phyloP scores from a whole-genome alignment of 2,113 vertebrate genomes.

The Orycteropus afer region DNA sequence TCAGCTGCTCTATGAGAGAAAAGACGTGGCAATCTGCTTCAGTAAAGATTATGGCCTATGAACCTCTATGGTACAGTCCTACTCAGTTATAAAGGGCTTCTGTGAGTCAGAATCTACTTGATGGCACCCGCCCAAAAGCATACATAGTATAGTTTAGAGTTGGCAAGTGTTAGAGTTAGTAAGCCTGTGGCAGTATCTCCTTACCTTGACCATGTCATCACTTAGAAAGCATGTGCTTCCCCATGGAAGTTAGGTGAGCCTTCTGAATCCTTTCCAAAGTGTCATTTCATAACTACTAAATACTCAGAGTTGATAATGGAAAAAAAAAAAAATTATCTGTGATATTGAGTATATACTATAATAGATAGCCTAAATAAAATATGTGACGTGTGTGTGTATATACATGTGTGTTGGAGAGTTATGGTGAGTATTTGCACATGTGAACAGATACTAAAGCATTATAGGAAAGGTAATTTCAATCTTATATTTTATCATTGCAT shows the following conservation, averaged over 20 bases:
- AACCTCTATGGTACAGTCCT: too few species aligned
- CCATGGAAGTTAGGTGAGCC: not conserved
- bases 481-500: not conserved
- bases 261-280: not conserved
- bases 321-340: not conserved
- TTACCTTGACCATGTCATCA: not conserved
- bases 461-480: not conserved
- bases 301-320: not conserved
- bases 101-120: too few species aligned
- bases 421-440: accelerated
- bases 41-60: too few species aligned
- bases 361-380: not conserved
- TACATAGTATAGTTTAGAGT: not conserved
- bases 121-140: too few species aligned
- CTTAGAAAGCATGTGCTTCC: not conserved
- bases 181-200: not conserved
- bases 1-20: too few species aligned
- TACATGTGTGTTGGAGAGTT: too few species aligned
- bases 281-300: not conserved
- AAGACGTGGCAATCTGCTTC: too few species aligned
- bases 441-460: not conserved
- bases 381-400: too few species aligned
- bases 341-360: not conserved
- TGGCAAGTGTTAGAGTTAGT: not conserved
- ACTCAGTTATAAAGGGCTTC: too few species aligned